Evolutionary conservation across 2,797 vertebrate species (phyloP), one percentile per base, ranked within the genome.

Genomic region (Oreochromis mossambicus): DNA sequence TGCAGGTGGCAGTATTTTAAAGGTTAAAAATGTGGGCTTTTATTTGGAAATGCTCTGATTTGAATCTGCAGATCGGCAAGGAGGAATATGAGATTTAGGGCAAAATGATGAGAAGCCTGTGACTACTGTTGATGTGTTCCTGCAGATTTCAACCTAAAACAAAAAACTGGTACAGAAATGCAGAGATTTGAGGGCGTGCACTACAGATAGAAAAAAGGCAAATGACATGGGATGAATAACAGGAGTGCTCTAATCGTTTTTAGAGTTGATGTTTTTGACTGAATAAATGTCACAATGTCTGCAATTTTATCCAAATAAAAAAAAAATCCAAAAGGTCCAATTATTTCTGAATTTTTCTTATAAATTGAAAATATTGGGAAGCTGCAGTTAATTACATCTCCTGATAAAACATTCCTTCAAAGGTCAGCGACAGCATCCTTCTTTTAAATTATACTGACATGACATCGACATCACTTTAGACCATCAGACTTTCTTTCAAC

Each of bases 11-110:
- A 36, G 86, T 36, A 58, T 90, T 89, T 88, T 88, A 87, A 90
- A 91, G 87, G 92, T 91, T 90, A 86, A 86, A 88, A 84, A 85
- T 90, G 88, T 92, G 88, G 88, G 91, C 56, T 92, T 92, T 81
- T 82, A 85, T 91, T 89, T 89, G 81, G 77, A 92, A 79, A 80
- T 75, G 87, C 43, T 81, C 13, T 26, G 58, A 80, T 88, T 86
- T 82, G 43, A 88, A 85, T 83, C 86, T 81, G 78, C 77, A 83
- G 63, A 82, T 70, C 52, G 75, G n/a, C 81, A 75, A 43, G 58
- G n/a, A 85, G 78, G 80, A 84, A 92, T 83, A 77, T 79, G 52
- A 86, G 80, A 84, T 58, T 83, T 29, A 73, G 63, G 34, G 75
- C 13, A n/a, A 79, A 89, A 80, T 86, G 82, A 76, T 75, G 50